A percentile compares a stretch with the other conserved stretches of the same genome.
These are phyloP conservation scores for Yponomeuta cagnagella DNA, from an alignment of 2,888 invertebrate species.

Conservation along the genomic window DNA sequence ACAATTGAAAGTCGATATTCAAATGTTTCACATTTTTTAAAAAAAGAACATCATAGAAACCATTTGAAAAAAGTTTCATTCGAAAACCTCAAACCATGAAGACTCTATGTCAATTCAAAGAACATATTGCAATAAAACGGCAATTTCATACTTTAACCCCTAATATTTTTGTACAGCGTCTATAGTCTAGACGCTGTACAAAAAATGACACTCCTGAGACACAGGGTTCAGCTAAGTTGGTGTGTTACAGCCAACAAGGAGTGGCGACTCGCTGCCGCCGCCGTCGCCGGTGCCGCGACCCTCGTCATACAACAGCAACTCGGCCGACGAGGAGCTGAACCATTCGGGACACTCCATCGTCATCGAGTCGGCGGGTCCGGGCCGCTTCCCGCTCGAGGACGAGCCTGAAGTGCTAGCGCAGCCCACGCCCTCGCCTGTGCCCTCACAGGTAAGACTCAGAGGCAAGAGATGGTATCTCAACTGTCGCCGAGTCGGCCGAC, in stretches of 20 bases:
- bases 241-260: background rate
- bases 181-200: too few relatives aligned
- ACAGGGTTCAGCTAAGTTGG: background rate
- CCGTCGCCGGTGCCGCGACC: constrained; percentile 6
- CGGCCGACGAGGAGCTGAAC: background rate
- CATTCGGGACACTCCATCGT: background rate
- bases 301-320: background rate
- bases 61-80: too few relatives aligned
- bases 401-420: constrained; percentile 51
- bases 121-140: too few relatives aligned
- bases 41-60: too few relatives aligned
- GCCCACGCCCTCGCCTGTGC: constrained; percentile 60
- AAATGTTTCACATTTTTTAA: too few relatives aligned
- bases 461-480: too few relatives aligned
- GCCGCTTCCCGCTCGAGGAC: constrained; percentile 4
- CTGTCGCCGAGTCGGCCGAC: background rate
- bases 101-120: too few relatives aligned
- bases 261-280: constrained; percentile 4
- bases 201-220: too few relatives aligned
- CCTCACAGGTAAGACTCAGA: constrained; percentile 47
- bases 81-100: too few relatives aligned
- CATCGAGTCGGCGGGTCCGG: background rate
- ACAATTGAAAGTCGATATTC: too few relatives aligned
- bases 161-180: too few relatives aligned
- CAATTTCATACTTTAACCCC: too few relatives aligned